Base-by-base conservation (phyloP, 2,888 invertebrate genomes). In the Parasteatoda lunata region DNA sequence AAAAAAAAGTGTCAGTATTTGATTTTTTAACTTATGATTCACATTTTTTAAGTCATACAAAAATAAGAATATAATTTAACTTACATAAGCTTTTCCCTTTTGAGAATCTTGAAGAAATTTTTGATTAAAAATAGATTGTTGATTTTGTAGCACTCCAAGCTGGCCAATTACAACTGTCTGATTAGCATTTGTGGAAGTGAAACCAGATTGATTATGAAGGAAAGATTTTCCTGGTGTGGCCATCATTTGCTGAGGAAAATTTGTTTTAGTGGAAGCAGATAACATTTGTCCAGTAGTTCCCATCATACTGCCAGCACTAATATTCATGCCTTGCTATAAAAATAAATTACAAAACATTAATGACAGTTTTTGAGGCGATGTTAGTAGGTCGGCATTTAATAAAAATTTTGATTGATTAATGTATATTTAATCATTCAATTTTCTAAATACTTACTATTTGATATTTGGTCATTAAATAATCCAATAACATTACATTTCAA, bases 161-260 rank as follows among this genome's bases (percentile, higher is more conserved):
- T 91, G 92, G 45, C 91, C 91, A 84, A 92, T 91, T 5, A 92
- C 91, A 88, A 92, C 90, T 11, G 91, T 91, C 85, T 91, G 91
- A 88, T 91, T 91, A 49, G 90, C 82, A 69, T 89, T 83, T 15
- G 65, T 15, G 45, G 89, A 88, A 47, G 90, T 89, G 90, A 96
- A 64, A 95, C 94, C 48, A 95, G 95, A 86, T 95, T 95, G 30
- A 95, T 95, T 78, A 93, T 91, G 94, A 93, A 92, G 94, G 51
- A 88, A 95, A 91, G 95, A 95, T 91, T 96, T 95, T 4, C 95
- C 93, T 54, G 87, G 82, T 0, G 96, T 95, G 6, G 94, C 93
- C 69, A 97, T 92, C 96, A 97, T 96, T 91, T 97, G 97, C 72
- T 96, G 95, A 1, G 93, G 92, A 92, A 96, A 96, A 91, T 96